Evolutionary conservation across 2,797 vertebrate species (phyloP).

Genomic region (Silurus lanzhouensis): DNA sequence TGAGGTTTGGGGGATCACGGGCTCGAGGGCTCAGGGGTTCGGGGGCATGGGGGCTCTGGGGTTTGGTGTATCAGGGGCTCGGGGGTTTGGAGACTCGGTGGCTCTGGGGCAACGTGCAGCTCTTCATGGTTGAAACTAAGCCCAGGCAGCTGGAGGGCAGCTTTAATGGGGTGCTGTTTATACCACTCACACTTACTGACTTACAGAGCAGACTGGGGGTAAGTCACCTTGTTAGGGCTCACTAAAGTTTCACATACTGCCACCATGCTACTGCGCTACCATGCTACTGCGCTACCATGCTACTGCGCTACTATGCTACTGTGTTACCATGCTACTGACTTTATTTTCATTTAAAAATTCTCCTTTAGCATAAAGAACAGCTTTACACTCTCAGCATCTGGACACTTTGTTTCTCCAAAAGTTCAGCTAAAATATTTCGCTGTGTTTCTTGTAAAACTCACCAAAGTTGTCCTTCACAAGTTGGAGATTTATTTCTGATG

Average conservation of each 20-base stretch:
- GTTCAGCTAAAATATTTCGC: too few relatives aligned
- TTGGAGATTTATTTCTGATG: too few relatives aligned
- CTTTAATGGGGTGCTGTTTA: constrained; percentile 79
- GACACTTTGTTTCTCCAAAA: too few relatives aligned
- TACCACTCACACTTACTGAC: constrained; percentile 76
- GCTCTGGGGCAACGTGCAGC: constrained; percentile 67
- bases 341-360: too few relatives aligned
- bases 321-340: not conserved
- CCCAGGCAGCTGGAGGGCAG: constrained; percentile 71
- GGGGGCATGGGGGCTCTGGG: too few relatives aligned
- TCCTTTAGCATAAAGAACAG: too few relatives aligned
- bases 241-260: constrained; percentile 64
- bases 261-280: constrained; percentile 62
- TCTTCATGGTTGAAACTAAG: constrained; percentile 70
- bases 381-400: too few relatives aligned
- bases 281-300: not conserved
- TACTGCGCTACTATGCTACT: not conserved
- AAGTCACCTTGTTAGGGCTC: constrained; percentile 67
- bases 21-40: too few relatives aligned
- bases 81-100: not conserved
- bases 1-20: too few relatives aligned
- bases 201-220: constrained; percentile 66
- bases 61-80: too few relatives aligned
- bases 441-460: too few relatives aligned
- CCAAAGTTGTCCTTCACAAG: too few relatives aligned